Base-by-base conservation (phyloP, 2,113 vertebrate species). In the Engraulis encrasicolus region DNA sequence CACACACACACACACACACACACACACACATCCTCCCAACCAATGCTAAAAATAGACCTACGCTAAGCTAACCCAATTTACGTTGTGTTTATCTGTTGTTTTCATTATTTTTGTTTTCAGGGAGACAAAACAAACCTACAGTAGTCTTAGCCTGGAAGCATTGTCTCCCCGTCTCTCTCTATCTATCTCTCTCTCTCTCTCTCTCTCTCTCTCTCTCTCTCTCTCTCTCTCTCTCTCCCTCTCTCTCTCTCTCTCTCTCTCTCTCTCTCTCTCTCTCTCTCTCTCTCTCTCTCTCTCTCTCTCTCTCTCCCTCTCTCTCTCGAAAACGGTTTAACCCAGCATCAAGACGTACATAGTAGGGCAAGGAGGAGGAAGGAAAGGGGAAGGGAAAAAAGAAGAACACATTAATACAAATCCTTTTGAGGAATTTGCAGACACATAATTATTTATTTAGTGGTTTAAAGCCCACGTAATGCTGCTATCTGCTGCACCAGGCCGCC, bases 371-470 rank as follows among this genome's bases (percentile, higher is more conserved):
- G n/a, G n/a, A n/a, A n/a, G n/a, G n/a, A n/a, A n/a, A n/a, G n/a
- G n/a, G n/a, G 31, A 66, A 23, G 40, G 40, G 4, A 91, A 84
- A 90, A 79, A 61, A 66, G 91, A 91, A 87, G 78, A 83, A 82
- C 78, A 90, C 58, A 85, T 88, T 91, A 91, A 91, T 91, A 92
- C 91, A 91, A 93, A 93, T 94, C 93, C 93, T 92, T 94, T 91
- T 91, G 92, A 93, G 91, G 90, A 93, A 92, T 92, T 93, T 93
- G 92, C 89, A 91, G 90, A 91, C 87, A 93, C 92, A 94, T 93
- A 93, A 93, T 94, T 93, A 93, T 94, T 93, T 93, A 93, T 94
- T 94, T 93, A 92, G 91, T 90, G 90, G 86, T 92, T 91, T 92
- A 92, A 94, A 94, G 88, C 92, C 92, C 90, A 85, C 89, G 91